Evolutionary conservation across 2,113 vertebrate species (phyloP).

Genomic region (Solea solea): DNA sequence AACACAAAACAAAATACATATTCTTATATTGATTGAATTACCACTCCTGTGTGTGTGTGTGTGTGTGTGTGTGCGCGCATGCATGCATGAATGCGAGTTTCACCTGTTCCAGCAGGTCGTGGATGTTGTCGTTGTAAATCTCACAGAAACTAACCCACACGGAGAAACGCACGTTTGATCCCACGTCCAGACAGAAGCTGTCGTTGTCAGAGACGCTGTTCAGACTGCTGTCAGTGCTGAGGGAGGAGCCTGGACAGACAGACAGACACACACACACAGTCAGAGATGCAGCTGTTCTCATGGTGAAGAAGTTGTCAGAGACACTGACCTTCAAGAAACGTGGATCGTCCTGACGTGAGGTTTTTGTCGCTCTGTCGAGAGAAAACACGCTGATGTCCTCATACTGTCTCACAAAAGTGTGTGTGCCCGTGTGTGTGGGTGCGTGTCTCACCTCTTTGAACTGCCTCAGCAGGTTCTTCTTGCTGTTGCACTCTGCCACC

Average conservation of each 20-base stretch:
- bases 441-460: slow-evolving; percentile 85
- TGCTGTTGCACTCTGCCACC: slow-evolving; percentile 80
- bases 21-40: no score
- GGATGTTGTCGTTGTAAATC: slow-evolving; percentile 96
- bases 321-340: slow-evolving; percentile 55
- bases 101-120: slow-evolving; percentile 88
- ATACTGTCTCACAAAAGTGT: neutral
- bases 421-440: neutral
- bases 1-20: no score
- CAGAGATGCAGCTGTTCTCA: neutral
- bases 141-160: slow-evolving; percentile 97
- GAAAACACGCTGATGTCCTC: neutral
- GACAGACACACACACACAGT: neutral
- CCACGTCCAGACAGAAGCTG: slow-evolving; percentile 65
- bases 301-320: neutral
- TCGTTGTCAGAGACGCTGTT: slow-evolving; percentile 60
- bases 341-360: slow-evolving; percentile 14
- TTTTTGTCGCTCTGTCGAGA: slow-evolving; percentile 60
- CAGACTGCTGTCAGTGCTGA: slow-evolving; percentile 56
- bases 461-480: slow-evolving; percentile 86
- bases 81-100: no score
- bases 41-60: no score
- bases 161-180: slow-evolving; percentile 82
- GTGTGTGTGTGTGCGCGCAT: no score
- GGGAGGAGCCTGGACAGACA: slow-evolving; percentile 63